Evolutionary conservation across 2,113 vertebrate species (phyloP).

Genomic region (Chloroceryle aenea): DNA sequence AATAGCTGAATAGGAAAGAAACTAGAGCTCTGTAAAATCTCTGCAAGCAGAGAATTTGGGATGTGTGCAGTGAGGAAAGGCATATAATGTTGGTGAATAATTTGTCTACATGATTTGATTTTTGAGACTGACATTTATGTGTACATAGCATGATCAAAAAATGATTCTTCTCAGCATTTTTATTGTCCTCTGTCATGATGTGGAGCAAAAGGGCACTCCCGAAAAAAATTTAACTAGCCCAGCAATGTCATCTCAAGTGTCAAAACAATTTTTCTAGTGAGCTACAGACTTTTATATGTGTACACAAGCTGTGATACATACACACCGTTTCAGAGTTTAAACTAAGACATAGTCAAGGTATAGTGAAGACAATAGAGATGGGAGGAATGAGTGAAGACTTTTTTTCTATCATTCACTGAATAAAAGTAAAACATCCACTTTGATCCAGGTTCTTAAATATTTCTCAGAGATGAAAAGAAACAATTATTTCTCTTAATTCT

Average conservation of each 20-base stretch:
- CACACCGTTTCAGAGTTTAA: neutral
- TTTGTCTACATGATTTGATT: neutral
- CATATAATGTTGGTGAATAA: neutral
- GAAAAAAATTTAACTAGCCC: neutral
- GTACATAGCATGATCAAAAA: neutral
- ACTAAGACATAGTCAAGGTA: neutral
- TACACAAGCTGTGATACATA: neutral
- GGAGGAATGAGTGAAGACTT: neutral
- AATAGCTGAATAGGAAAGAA: neutral
- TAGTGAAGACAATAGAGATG: neutral
- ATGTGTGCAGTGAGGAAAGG: neutral
- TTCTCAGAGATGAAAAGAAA: constrained; percentile 4
- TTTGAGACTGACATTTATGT: neutral
- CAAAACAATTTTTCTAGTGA: neutral
- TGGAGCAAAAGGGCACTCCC: neutral
- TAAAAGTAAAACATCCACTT: neutral
- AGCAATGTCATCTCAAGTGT: neutral
- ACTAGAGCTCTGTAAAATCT: constrained; percentile 26
- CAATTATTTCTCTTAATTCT: neutral
- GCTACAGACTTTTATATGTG: neutral
- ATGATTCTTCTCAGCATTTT: neutral
- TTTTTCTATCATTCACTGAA: neutral
- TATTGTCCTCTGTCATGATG: neutral
- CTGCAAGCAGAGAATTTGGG: neutral
- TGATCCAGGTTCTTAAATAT: neutral